Evolutionary conservation across 2,113 vertebrate species (phyloP), one percentile per base, ranked within the genome.

Genomic region (Manacus vitellinus): DNA sequence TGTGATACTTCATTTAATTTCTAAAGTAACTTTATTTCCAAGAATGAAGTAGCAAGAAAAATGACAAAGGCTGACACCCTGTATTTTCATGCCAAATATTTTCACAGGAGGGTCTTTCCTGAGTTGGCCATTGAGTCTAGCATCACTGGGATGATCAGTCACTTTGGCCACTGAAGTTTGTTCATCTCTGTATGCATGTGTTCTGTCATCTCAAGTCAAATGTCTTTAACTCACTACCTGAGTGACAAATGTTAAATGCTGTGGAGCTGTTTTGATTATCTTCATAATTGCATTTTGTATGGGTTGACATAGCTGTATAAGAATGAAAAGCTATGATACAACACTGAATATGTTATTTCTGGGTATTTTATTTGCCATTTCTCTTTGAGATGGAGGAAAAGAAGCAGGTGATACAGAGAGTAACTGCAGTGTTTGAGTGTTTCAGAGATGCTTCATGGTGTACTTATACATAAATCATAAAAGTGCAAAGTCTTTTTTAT

Each of bases 121-220:
- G 15, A 77, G 21, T 6, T n/a, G 56, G 9, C 83, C 0, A 1
- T 4, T 43, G 31, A 44, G 24, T 71, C 1, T 1, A 31, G 31
- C 31, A 21, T 28, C 2, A 6, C 22, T 28, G 63, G 16, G 8
- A 9, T 65, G 17, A 56, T 27, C n/a, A 62, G 31, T 72, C 54
- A 27, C 37, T 88, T 61, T 49, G 73, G 39, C 49, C 9, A 6
- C 4, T 68, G 73, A 56, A 82, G 18, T 31, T 70, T 67, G 28
- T 56, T 83, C 44, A 10, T 55, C 28, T 72, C 30, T 7, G 22
- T 46, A 21, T 61, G 14, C 3, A 1, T 20, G 23, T 47, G 17
- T 67, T 79, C 41, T 66, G n/a, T 66, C 37, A 22, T 85, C 81
- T 85, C 27, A 44, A 49, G 9, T 15, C n/a, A 47, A 27, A 49